These are phyloP conservation scores for Sphaerophoria rueppellii DNA, from an alignment of 2,888 invertebrate species.

Conservation along the genomic window DNA sequence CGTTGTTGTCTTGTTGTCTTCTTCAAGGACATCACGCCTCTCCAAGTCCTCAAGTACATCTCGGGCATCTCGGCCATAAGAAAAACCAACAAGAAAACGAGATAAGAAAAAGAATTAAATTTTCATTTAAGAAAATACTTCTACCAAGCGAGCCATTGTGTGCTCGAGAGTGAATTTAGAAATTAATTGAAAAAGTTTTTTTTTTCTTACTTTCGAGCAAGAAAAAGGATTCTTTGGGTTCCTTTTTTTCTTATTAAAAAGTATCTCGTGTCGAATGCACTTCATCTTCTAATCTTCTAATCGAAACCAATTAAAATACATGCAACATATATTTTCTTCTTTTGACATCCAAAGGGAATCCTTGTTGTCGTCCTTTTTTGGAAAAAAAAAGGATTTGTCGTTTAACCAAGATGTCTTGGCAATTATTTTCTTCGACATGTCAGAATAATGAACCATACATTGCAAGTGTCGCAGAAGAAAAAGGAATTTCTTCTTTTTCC, in stretches of 20 bases:
- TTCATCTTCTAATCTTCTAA: conserved; percentile 69
- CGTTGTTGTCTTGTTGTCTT: neutral
- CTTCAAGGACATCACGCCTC: conserved; percentile 3
- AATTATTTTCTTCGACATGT: conserved; percentile 57
- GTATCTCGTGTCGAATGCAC: conserved; percentile 53
- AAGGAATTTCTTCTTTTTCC: neutral
- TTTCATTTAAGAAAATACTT: conserved; percentile 55
- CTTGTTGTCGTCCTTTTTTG: conserved; percentile 7
- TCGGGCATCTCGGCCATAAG: neutral
- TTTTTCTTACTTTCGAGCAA: neutral
- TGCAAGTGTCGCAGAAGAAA: neutral
- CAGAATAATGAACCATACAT: conserved; percentile 64
- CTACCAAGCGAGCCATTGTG: conserved; percentile 20
- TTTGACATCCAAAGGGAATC: neutral
- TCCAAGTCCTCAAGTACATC: no score
- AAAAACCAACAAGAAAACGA: conserved; percentile 22
- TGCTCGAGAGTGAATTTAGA: conserved; percentile 35
- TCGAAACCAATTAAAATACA: conserved; percentile 66
- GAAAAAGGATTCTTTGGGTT: conserved; percentile 3
- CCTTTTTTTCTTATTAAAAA: neutral
- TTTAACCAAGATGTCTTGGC: conserved; percentile 43
- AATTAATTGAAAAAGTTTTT: conserved; percentile 68
- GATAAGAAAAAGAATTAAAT: conserved; percentile 61
- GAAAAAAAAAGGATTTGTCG: conserved; percentile 19
- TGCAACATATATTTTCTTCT: conserved; percentile 58